Base-by-base conservation (phyloP, 1,140 invertebrate genomes). In the Pissodes strobi region DNA sequence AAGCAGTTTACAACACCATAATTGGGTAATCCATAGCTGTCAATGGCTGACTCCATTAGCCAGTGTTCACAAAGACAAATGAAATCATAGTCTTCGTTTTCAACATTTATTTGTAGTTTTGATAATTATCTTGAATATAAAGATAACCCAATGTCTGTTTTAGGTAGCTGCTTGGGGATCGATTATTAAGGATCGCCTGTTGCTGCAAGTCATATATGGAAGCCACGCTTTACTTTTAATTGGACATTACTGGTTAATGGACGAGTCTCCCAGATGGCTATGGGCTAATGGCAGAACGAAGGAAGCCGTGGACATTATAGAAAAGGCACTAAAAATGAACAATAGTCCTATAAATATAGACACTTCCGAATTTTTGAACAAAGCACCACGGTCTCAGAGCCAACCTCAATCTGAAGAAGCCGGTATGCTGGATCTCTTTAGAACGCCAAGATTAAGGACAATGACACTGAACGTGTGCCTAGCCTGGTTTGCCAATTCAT, bases 401-500 rank as follows among this genome's bases (percentile, higher is more conserved):
- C 77, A 41, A 70, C 76, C 49, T 58, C 74, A 60, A 23, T 18
- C 27, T 13, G 60, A 66, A 25, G 79, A 84, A 1, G 72, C 78
- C 1, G 82, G 82, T 1, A 81, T 85, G 1, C 80, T 87, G 0
- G 91, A 92, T 78, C 79, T 94, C 1, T 89, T 95, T 72, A 88
- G 84, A 69, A 92, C 91, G 0, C 89, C 90, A 1, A 90, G 88
- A 72, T 75, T 95, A 15, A 82, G 92, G 45, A 88, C 85, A 60
- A 90, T 90, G 74, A 91, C 90, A 0, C 69, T 94, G 0, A 92
- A 93, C 72, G 82, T 93, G 1, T 92, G 91, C 69, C 84, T 93
- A 8, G 88, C 88, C 68, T 95, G 92, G 92, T 92, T 95, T 74
- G 90, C 91, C 0, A 94, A 94, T 75, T 90, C 91, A 12, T 82